Evolutionary conservation across 1,140 invertebrate genomes (phyloP), one percentile per base, ranked within the genome.

Genomic region (Oryzaephilus surinamensis): DNA sequence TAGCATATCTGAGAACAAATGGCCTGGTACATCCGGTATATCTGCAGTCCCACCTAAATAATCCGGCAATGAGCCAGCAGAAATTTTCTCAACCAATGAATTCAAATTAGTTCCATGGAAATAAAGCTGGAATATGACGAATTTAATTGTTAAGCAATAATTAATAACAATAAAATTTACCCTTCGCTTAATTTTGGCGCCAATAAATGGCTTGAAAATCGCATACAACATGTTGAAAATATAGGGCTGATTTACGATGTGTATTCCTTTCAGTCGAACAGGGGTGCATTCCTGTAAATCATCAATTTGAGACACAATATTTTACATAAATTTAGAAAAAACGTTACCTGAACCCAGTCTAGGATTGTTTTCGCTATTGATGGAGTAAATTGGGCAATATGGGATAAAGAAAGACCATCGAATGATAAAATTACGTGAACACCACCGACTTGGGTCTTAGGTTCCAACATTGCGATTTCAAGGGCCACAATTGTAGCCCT

Each of bases 161-260:
- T 4, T 17, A 6, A 17, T 16, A 19, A 14, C 4, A 8, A 32
- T 32, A 17, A 11, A 32, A 15, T 58, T 60, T 56, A 76, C 72
- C 21, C 68, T 63, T 43, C 75, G 73, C 48, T 74, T 70, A 3
- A 76, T 54, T 43, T 74, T 70, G 46, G 76, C 72, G 21, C 76
- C 62, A 11, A 90, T 67, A 55, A 89, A 85, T 12, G 76, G 79
- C 57, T 86, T 87, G 53, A 86, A 80, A 21, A 89, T 67, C 23
- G 76, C 71, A 50, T 77, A 85, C 2, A 83, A 66, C 54, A 82
- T 76, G 52, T 83, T 84, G 51, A 88, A 79, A 15, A 87, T 66
- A 48, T 71, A 76, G 1, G 83, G 80, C 56, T 87, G 84, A 62
- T 88, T 85, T 8, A 89, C 66, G 35, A 87, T 69, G 52, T 89